These are phyloP conservation scores for Dromaius novaehollandiae DNA, from an alignment of 2,113 vertebrate species.

Conservation along the genomic window DNA sequence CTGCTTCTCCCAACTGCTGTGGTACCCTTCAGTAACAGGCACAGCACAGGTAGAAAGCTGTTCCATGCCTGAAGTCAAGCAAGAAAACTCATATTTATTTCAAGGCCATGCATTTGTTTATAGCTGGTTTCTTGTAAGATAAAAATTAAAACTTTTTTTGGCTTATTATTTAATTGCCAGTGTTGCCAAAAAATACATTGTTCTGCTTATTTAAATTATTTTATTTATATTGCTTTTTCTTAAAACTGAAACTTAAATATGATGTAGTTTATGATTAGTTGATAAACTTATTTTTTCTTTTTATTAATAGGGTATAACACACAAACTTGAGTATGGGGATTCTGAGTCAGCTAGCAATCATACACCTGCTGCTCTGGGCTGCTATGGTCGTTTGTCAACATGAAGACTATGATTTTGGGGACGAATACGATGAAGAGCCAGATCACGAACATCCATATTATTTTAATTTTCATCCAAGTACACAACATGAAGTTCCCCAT, in stretches of 20 bases:
- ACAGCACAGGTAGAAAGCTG: background rate
- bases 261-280: background rate
- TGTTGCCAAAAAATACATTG: background rate
- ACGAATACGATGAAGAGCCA: slow-evolving; percentile 73
- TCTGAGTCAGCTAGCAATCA: slow-evolving; percentile 29
- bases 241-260: background rate
- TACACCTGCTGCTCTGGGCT: slow-evolving; percentile 70
- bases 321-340: slow-evolving; percentile 64
- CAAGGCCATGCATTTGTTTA: background rate
- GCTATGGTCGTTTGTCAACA: slow-evolving; percentile 74
- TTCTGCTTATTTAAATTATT: background rate
- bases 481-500: slow-evolving; percentile 47
- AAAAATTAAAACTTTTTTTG: background rate
- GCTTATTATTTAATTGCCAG: background rate
- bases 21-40: background rate
- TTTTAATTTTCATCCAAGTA: slow-evolving; percentile 54
- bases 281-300: slow-evolving; percentile 10
- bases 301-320: slow-evolving; percentile 48
- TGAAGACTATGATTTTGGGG: slow-evolving; percentile 73
- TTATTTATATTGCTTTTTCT: background rate
- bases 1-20: background rate
- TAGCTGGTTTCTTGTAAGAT: background rate
- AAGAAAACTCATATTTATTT: background rate
- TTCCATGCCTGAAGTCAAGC: background rate
- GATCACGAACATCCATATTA: slow-evolving; percentile 62